These are phyloP conservation scores for Oreocharis arfaki DNA, from an alignment of 2,113 vertebrate species.

Conservation along the genomic window DNA sequence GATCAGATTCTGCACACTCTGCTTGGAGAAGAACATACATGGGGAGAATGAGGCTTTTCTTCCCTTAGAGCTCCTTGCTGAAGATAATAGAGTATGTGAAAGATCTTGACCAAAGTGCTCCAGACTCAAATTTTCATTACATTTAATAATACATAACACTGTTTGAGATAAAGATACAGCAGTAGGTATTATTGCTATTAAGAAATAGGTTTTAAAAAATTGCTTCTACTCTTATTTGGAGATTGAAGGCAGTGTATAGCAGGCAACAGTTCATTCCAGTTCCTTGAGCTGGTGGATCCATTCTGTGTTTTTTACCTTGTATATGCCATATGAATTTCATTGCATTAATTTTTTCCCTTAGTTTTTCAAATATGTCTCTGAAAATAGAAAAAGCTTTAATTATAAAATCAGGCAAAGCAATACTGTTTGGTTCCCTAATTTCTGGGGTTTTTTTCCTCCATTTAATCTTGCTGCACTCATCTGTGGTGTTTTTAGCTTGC, in stretches of 20 bases:
- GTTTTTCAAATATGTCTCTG: neutral
- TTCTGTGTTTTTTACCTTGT: neutral
- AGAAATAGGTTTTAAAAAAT: neutral
- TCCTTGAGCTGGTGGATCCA: neutral
- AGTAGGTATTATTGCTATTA: neutral
- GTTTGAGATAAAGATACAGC: neutral
- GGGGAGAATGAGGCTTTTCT: neutral
- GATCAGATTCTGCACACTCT: neutral
- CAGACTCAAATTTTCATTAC: neutral
- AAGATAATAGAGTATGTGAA: neutral
- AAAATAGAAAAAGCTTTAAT: neutral
- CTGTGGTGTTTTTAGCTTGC: neutral
- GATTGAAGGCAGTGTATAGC: neutral
- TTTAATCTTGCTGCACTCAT: neutral
- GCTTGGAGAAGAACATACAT: neutral
- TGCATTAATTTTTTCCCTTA: neutral
- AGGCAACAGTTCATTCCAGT: neutral
- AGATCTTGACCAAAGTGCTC: neutral
- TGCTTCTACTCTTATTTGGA: neutral
- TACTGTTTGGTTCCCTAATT: neutral
- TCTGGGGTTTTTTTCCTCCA: accelerated
- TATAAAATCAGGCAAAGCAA: neutral
- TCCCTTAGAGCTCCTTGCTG: neutral
- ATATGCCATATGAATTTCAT: neutral
- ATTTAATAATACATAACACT: neutral